Evolutionary conservation across 2,888 invertebrate species (phyloP), one percentile per base, ranked within the genome.

Genomic region (Eumacrocentrus americanus): DNA sequence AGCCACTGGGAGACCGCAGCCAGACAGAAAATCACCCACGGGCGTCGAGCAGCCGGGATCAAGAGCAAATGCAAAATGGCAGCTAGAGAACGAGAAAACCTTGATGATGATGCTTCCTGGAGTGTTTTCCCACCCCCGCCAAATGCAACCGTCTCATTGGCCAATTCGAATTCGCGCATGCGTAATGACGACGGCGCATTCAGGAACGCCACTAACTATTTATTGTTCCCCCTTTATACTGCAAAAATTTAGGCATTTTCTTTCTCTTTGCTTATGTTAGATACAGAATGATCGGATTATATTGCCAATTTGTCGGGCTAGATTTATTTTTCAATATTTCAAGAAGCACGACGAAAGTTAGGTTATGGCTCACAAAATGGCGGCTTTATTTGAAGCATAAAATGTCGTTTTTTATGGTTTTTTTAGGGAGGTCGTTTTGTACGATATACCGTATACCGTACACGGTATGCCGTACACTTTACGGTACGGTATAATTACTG

Each of bases 41-140:
- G 75, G 78, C 75, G 78, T 77, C 77, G 77, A 74, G 74, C 72
- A 68, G 29, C 73, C 76, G 77, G 77, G 77, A 76, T 75, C 78
- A 66, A 66, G 55, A 58, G 66, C 64, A 58, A 60, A 59, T 63
- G 68, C 72, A 76, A 79, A 78, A 77, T 79, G 79, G 78, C 34
- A 40, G n/a, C 23, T 53, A 29, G 55, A 38, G 38, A 50, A 44
- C 20, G 29, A 52, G 58, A n/a, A n/a, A n/a, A n/a, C n/a, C n/a
- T n/a, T n/a, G n/a, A n/a, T n/a, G n/a, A 38, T 54, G 11, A 59
- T 34, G 50, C 44, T 35, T 51, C 55, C 22, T 22, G 37, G 56
- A 34, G 23, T 48, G 18, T 18, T 16, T 25, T 38, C 54, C 42
- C 54, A 35, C 57, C 54, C 34, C 47, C n/a, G 44, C 23, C 16